Conservation (phyloP, 37 sponge, comb jelly and placozoan species). For the Cliona cf. orientalis region DNA sequence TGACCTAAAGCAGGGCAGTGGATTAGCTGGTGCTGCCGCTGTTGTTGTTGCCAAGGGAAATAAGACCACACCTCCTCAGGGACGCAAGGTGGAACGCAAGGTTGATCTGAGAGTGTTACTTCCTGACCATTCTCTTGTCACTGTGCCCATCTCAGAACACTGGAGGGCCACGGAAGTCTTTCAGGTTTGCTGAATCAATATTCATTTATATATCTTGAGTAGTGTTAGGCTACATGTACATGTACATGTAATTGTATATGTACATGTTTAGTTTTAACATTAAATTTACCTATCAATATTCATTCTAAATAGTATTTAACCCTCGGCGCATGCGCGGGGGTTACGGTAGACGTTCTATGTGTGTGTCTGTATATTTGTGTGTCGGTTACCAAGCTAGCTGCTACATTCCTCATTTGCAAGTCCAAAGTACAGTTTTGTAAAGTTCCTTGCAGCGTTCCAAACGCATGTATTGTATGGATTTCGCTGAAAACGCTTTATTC, state of each 20-base stretch:
- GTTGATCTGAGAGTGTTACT: slow-evolving; percentile 44
- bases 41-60: background rate
- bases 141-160: slow-evolving; percentile 43
- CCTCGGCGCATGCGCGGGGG: no score
- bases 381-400: no score
- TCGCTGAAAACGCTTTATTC: no score
- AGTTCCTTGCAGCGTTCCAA: no score
- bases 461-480: no score
- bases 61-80: background rate
- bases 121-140: slow-evolving; percentile 40
- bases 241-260: no score
- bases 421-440: no score
- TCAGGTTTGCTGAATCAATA: slow-evolving; percentile 17
- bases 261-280: no score
- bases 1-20: slow-evolving; percentile 8
- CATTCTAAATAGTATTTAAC: no score
- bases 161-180: slow-evolving; percentile 60
- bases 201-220: background rate
- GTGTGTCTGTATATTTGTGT: background rate
- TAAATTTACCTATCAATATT: no score
- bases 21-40: background rate
- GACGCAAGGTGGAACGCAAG: background rate
- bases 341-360: background rate
- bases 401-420: no score
- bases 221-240: no score